Conservation (phyloP, 2,797 vertebrate species). For the Apogon talboti region DNA sequence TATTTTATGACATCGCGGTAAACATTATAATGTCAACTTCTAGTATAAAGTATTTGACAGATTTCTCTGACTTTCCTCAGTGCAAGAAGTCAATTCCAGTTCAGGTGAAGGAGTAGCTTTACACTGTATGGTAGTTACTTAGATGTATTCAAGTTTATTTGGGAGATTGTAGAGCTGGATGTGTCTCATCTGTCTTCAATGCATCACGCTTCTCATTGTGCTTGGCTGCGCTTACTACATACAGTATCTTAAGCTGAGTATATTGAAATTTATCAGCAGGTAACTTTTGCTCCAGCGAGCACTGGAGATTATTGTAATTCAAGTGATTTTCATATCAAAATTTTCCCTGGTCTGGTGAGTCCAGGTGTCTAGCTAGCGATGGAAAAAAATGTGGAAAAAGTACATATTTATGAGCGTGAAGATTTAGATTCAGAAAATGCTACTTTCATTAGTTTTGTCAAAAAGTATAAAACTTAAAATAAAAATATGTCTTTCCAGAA, state of each 20-base stretch:
- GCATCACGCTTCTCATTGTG: neutral
- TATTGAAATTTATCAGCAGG: slow-evolving; percentile 11
- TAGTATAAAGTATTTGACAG: neutral
- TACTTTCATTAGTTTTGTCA: slow-evolving; percentile 63
- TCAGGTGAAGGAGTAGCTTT: neutral
- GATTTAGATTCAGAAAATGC: slow-evolving; percentile 41
- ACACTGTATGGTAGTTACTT: neutral
- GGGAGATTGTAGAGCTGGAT: slow-evolving; percentile 4
- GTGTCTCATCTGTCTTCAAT: slow-evolving; percentile 1
- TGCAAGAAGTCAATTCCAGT: neutral
- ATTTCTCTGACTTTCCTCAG: neutral
- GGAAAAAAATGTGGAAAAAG: slow-evolving; percentile 22
- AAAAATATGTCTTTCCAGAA: slow-evolving; percentile 57
- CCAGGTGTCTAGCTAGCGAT: slow-evolving; percentile 9
- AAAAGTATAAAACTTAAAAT: slow-evolving; percentile 55
- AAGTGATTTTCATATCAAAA: slow-evolving; percentile 32
- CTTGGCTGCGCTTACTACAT: neutral
- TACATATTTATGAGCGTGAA: slow-evolving; percentile 35
- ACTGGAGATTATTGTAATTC: slow-evolving; percentile 10
- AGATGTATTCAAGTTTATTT: slow-evolving; percentile 14
- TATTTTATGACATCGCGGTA: slow-evolving; percentile 13
- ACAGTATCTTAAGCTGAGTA: neutral
- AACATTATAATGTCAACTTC: slow-evolving; percentile 12
- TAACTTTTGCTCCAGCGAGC: slow-evolving; percentile 24
- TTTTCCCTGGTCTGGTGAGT: slow-evolving; percentile 17